Evolutionary conservation across 1,140 invertebrate genomes (phyloP).

Genomic region (Drosophila rhopaloa): DNA sequence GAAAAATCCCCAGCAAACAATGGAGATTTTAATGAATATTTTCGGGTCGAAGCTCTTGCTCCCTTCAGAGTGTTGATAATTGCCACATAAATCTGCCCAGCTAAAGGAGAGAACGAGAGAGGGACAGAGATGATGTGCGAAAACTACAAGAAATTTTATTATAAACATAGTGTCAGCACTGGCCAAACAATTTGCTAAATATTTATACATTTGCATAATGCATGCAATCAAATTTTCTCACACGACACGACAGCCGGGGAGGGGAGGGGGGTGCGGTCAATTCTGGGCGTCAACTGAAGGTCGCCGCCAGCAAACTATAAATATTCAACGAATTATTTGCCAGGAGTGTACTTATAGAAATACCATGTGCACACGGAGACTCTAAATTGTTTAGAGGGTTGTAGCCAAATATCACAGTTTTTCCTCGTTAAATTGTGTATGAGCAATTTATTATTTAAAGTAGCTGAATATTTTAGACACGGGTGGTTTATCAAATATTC

Average conservation of each 20-base stretch:
- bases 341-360: slow-evolving; percentile 28
- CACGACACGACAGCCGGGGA: slow-evolving; percentile 11
- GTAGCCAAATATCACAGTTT: slow-evolving; percentile 5
- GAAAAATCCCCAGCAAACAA: slow-evolving; percentile 69
- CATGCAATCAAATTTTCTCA: slow-evolving; percentile 68
- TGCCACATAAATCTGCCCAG: slow-evolving; percentile 72
- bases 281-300: slow-evolving; percentile 44
- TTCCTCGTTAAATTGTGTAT: background rate
- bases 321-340: slow-evolving; percentile 59
- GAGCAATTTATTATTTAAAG: background rate
- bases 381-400: slow-evolving; percentile 14
- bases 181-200: slow-evolving; percentile 69
- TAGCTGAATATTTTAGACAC: background rate
- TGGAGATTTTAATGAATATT: slow-evolving; percentile 80
- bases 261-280: background rate
- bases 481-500: no score
- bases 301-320: slow-evolving; percentile 52
- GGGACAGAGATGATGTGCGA: slow-evolving; percentile 3
- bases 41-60: slow-evolving; percentile 59
- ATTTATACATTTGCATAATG: slow-evolving; percentile 72
- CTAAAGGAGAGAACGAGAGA: background rate
- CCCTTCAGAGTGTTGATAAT: slow-evolving; percentile 74
- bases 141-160: slow-evolving; percentile 41
- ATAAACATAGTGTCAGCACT: slow-evolving; percentile 46
- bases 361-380: slow-evolving; percentile 19